These are phyloP conservation scores for Sminthopsis crassicaudata DNA, from an alignment of 2,113 vertebrate genomes.

Conservation along the genomic window DNA sequence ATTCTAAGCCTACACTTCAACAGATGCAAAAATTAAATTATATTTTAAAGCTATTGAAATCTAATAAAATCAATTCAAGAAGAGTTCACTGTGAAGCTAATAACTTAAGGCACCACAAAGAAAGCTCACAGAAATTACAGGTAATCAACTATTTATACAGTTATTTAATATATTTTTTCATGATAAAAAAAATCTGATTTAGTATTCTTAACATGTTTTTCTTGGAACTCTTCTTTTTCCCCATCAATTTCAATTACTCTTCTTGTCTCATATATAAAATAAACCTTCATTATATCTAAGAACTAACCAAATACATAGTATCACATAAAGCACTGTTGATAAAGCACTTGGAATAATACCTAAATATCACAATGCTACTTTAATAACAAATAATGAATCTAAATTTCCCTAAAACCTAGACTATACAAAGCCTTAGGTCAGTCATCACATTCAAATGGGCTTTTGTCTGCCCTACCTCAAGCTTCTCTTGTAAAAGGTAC, in stretches of 20 bases:
- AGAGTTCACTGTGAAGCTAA: neutral
- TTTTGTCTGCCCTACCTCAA: neutral
- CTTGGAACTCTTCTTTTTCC: conserved; percentile 49
- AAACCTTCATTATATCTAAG: conserved; percentile 20
- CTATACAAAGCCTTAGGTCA: neutral
- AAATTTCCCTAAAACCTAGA: neutral
- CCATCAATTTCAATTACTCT: conserved; percentile 59
- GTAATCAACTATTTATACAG: neutral
- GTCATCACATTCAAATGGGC: neutral
- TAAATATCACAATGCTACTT: neutral
- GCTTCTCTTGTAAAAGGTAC: neutral
- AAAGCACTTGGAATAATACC: neutral
- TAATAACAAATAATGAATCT: neutral
- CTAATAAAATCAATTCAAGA: neutral
- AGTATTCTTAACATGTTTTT: conserved; percentile 71
- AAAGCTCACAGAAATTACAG: conserved; percentile 41
- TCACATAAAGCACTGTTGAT: neutral
- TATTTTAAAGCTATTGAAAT: neutral
- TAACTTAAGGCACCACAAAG: conserved; percentile 16
- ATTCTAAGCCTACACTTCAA: conserved; percentile 1
- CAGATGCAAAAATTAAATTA: conserved; percentile 45
- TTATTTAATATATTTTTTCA: neutral
- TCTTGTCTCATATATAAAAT: conserved; percentile 10
- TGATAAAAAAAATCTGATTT: conserved; percentile 43
- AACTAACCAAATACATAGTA: neutral